phyloP scores from a whole-genome alignment of 2,113 vertebrate genomes.

The Falco punctatus region DNA sequence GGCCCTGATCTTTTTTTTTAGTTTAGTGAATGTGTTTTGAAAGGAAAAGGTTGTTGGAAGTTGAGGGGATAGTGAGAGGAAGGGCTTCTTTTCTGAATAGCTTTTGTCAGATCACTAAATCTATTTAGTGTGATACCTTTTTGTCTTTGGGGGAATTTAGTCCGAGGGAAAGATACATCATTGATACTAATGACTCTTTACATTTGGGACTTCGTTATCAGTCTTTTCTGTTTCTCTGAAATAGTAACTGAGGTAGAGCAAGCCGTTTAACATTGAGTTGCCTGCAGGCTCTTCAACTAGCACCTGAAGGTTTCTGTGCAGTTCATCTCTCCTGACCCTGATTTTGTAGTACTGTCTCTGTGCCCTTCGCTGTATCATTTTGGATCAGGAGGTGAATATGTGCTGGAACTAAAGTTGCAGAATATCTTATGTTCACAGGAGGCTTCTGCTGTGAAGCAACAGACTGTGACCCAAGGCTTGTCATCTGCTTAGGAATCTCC shows the following conservation, averaged over 20 bases:
- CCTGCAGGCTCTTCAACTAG: neutral
- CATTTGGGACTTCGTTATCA: neutral
- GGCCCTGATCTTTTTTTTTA: neutral
- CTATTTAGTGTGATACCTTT: neutral
- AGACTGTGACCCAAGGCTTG: neutral
- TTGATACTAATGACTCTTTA: neutral
- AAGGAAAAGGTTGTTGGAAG: neutral
- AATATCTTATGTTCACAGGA: fast-evolving
- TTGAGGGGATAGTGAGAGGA: neutral
- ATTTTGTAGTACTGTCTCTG: too few relatives aligned
- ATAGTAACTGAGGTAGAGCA: neutral
- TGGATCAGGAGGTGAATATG: fast-evolving
- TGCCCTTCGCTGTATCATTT: fast-evolving
- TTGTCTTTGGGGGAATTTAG: neutral
- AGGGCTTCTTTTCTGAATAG: neutral
- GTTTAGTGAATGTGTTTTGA: neutral
- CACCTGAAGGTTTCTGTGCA: neutral
- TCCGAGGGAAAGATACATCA: neutral
- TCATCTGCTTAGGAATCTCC: neutral
- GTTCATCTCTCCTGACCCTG: neutral
- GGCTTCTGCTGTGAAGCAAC: neutral
- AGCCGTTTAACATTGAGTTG: neutral
- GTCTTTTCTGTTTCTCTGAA: neutral
- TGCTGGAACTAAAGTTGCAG: neutral
- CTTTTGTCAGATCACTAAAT: neutral